A percentile compares a stretch with the other conserved stretches of the same genome.
Conservation (phyloP, 2,113 vertebrate species). For the Muntiacus reevesi region DNA sequence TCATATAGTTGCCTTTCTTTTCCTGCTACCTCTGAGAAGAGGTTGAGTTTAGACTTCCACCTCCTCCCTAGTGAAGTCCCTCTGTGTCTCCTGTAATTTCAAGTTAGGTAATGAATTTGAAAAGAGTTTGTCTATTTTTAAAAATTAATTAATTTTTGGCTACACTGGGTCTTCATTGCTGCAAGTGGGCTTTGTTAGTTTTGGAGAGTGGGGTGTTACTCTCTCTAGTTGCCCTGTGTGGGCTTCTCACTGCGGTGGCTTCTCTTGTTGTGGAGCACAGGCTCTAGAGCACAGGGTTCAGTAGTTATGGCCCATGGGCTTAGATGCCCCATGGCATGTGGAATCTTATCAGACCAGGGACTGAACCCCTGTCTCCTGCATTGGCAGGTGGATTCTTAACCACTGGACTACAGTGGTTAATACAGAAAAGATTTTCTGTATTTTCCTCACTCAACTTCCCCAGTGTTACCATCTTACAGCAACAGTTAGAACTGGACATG, state of each 20-base stretch:
- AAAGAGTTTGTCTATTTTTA: background rate
- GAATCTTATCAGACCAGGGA: background rate
- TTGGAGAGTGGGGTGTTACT: background rate
- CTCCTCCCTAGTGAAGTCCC: background rate
- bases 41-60: background rate
- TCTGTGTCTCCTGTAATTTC: background rate
- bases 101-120: background rate
- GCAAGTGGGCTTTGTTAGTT: background rate
- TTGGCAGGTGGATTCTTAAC: background rate
- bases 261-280: background rate
- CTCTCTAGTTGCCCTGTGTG: background rate
- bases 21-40: background rate
- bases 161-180: background rate
- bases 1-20: background rate
- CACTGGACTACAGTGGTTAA: background rate
- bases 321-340: background rate
- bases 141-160: background rate
- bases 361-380: background rate
- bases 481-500: background rate
- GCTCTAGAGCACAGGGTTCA: background rate
- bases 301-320: background rate
- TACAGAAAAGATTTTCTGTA: background rate
- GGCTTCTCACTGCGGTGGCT: background rate
- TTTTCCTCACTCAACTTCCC: background rate
- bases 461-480: background rate